Conservation (phyloP, 2,113 vertebrate genomes). For the Andinoacara biseriatus region DNA sequence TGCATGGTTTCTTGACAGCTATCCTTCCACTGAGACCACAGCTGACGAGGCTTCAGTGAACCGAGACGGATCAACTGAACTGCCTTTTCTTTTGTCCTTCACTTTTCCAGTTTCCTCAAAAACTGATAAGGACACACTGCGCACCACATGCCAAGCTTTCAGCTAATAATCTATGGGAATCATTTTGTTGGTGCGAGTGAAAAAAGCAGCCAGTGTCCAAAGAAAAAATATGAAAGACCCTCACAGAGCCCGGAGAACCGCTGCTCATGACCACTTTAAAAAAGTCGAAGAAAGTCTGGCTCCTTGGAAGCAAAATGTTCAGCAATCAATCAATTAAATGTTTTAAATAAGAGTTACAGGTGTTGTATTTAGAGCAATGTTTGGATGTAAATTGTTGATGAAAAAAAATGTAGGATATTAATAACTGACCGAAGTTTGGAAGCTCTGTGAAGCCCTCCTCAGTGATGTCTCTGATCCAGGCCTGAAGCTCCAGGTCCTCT, state of each 20-base stretch:
- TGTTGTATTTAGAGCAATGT: background rate
- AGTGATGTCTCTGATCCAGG: slow-evolving; percentile 72
- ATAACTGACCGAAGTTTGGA: slow-evolving; percentile 72
- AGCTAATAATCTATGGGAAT: too few species aligned
- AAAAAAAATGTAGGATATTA: background rate
- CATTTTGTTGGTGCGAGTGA: too few species aligned
- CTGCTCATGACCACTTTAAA: too few species aligned
- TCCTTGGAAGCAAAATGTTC: background rate
- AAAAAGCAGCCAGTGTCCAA: too few species aligned
- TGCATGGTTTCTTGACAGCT: background rate
- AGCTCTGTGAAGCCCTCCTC: slow-evolving; percentile 74
- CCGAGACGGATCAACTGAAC: background rate
- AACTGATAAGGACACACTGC: too few species aligned
- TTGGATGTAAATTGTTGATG: too few species aligned
- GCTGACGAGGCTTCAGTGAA: background rate
- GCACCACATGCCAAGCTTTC: too few species aligned
- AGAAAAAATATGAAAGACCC: too few species aligned
- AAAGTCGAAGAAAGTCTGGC: too few species aligned
- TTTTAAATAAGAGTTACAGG: background rate
- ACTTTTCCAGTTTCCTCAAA: too few species aligned
- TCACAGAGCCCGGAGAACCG: too few species aligned
- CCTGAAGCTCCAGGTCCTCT: slow-evolving; percentile 77
- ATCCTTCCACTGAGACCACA: background rate
- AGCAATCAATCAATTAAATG: background rate
- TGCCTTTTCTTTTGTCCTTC: background rate